A percentile compares a stretch with the other conserved stretches of the same genome.
Evolutionary conservation across 1,140 invertebrate genomes (phyloP).

Genomic region (Medauroidea extradentata): DNA sequence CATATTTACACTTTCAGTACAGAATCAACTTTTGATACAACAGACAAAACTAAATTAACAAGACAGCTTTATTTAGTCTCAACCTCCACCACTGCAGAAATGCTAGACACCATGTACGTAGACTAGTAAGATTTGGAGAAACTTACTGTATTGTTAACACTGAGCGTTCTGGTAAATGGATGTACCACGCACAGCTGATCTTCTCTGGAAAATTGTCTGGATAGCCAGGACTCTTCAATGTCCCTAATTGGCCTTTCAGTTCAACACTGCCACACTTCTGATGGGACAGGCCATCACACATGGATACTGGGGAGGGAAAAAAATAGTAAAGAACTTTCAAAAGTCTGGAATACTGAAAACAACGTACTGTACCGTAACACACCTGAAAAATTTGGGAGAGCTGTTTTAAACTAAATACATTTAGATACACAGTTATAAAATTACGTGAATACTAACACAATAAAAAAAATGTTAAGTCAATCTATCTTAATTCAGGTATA

Average conservation of each 20-base stretch:
- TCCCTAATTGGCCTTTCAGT: not conserved
- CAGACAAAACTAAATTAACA: not conserved
- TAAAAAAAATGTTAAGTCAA: too few relatives aligned
- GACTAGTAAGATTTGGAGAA: not conserved
- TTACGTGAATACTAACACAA: too few relatives aligned
- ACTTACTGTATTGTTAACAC: constrained; percentile 7
- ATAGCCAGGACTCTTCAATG: constrained; percentile 3
- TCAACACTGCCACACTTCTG: not conserved
- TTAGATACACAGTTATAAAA: too few relatives aligned
- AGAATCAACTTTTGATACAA: not conserved
- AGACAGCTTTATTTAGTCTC: not conserved
- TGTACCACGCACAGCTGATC: constrained; percentile 7
- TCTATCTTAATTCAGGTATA: too few relatives aligned
- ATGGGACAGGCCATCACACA: too few relatives aligned
- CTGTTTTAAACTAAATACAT: too few relatives aligned
- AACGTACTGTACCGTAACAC: too few relatives aligned
- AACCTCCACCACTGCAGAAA: not conserved
- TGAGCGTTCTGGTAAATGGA: not conserved
- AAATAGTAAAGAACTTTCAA: too few relatives aligned
- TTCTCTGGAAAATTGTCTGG: constrained; percentile 2
- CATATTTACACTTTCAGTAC: not conserved
- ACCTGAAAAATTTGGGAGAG: too few relatives aligned
- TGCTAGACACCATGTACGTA: not conserved
- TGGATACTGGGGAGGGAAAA: too few relatives aligned
- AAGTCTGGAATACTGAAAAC: too few relatives aligned